phyloP scores from a whole-genome alignment of 2,797 vertebrate species.

The Alectoris magna region DNA sequence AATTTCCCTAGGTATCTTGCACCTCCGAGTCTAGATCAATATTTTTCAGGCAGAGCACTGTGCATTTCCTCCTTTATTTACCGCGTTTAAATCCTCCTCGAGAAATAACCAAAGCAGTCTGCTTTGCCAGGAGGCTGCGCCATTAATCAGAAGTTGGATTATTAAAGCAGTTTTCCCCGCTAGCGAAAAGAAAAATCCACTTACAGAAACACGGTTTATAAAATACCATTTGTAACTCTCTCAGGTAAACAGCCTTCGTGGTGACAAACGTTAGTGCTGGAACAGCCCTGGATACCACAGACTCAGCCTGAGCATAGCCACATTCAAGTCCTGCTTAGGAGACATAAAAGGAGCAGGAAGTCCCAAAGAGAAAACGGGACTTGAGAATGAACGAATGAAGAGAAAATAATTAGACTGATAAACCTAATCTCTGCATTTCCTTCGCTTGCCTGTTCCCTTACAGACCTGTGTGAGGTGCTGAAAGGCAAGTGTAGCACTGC shows the following conservation, averaged over 20 bases:
- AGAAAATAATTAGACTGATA: not conserved
- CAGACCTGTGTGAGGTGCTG: rapidly evolving
- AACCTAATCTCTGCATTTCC: not conserved
- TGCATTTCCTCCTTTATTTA: conserved; percentile 54
- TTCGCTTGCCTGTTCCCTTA: rapidly evolving
- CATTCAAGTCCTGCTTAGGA: not conserved
- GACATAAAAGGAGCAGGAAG: not conserved
- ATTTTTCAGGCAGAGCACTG: conserved; percentile 15
- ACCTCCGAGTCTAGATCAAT: conserved; percentile 22
- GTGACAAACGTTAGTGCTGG: conserved; percentile 39
- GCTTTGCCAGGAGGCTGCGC: conserved; percentile 39
- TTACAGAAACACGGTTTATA: conserved; percentile 57
- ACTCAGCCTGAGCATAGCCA: not conserved
- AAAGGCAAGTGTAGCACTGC: not conserved
- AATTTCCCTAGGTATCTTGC: conserved; percentile 4
- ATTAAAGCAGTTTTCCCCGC: conserved; percentile 32
- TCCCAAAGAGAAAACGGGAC: not conserved
- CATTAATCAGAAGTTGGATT: conserved; percentile 62
- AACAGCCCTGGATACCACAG: not conserved
- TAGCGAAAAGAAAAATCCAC: conserved; percentile 31
- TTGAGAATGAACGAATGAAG: not conserved
- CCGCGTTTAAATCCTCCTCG: conserved; percentile 1
- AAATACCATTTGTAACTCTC: conserved; percentile 68
- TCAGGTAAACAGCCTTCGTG: conserved; percentile 16
- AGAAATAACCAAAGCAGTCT: not conserved